Base-by-base conservation (phyloP, 2,113 vertebrate genomes). In the Neopipo cinnamomea region DNA sequence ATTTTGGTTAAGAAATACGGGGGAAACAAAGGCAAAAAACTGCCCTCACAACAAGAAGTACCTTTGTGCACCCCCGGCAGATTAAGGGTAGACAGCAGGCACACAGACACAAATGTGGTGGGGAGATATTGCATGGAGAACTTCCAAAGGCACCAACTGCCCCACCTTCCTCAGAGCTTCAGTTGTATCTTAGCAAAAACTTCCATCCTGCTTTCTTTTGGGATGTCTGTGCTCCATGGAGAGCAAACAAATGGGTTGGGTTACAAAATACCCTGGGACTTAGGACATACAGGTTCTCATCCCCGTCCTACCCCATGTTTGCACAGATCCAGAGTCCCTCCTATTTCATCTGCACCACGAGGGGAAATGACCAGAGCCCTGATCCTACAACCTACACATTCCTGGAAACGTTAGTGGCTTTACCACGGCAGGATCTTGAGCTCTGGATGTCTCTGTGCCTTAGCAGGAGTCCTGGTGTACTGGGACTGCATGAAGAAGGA, bases 361-460 rank as follows among this genome's bases (percentile, higher is more conserved):
- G 62, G 2, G 13, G 67, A 55, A 52, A 18, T 27, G 63, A 16
- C 47, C 42, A 33, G 35, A 50, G 37, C 39, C 42, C 14, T 25
- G 22, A 30, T 30, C 44, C 18, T 8, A 3, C 33, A 47, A 2
- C 17, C n/a, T 28, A 5, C 14, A 27, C 2, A 1, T 5, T 5
- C 23, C 6, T 47, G 70, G 74, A 47, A 11, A 12, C 42, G 21
- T 0, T 12, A 65, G 33, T 58, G 68, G 31, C 33, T 61, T 70
- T 7, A 25, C 20, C 62, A 14, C 0, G 0, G 46, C 49, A 24
- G 14, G 4, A 2, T 7, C 62, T 37, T 27, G 28, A 71, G 50
- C 80, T 75, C 41, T 8, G 6, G 53, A 7, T n/a, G 46, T 44
- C 20, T 59, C 55, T 8, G 49, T 30, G 47, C 56, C 67, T 87